A percentile compares a stretch with the other conserved stretches of the same genome.
Conservation (phyloP, 2,797 vertebrate species). For the Esox masquinongy region DNA sequence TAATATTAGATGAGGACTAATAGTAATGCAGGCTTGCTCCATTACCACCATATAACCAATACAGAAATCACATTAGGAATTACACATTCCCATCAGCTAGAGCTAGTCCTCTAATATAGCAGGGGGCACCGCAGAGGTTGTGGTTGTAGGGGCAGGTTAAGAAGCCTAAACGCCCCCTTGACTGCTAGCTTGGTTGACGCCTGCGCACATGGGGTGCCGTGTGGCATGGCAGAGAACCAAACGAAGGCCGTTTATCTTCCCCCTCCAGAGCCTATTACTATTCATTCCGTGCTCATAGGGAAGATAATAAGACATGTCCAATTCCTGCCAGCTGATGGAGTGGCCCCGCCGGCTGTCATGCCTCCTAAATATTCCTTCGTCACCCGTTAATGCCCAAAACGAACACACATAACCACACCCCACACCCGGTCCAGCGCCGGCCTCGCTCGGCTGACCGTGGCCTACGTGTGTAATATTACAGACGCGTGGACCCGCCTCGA, state of each 20-base stretch:
- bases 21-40: not conserved
- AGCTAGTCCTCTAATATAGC: not conserved
- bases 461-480: constrained; percentile 32
- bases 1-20: constrained; percentile 11
- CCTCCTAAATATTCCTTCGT: constrained; percentile 42
- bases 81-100: not conserved
- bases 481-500: constrained; percentile 12
- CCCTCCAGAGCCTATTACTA: constrained; percentile 54
- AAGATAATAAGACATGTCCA: constrained; percentile 60
- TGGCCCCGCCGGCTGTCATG: constrained; percentile 44
- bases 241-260: constrained; percentile 55
- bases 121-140: not conserved
- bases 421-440: constrained; percentile 5
- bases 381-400: not conserved
- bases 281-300: constrained; percentile 51
- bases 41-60: not conserved
- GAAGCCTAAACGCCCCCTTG: not conserved
- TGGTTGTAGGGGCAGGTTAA: not conserved
- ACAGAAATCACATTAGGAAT: not conserved
- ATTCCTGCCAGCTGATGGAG: constrained; percentile 58
- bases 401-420: not conserved
- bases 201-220: not conserved
- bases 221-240: constrained; percentile 38
- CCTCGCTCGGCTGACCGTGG: constrained; percentile 30
- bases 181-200: not conserved